Conservation (phyloP, 2,888 invertebrate genomes). For the Chrysolina americana region DNA sequence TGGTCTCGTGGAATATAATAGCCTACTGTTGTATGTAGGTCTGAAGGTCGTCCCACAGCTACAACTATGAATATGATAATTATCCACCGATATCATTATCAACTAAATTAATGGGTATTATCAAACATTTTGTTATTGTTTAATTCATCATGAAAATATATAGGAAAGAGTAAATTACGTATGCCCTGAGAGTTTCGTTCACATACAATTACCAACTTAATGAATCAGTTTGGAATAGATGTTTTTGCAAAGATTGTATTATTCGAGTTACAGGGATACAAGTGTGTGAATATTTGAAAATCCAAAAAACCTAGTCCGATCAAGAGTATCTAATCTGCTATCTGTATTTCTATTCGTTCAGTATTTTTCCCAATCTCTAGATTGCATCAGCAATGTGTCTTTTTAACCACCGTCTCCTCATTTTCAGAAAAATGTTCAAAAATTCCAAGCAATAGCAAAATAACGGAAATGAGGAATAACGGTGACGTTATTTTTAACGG, state of each 20-base stretch:
- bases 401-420: too few species aligned
- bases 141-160: slow-evolving; percentile 22
- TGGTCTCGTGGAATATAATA: not conserved
- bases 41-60: slow-evolving; percentile 24
- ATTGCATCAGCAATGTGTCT: too few species aligned
- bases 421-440: too few species aligned
- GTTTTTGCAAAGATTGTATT: not conserved
- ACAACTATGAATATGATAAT: slow-evolving; percentile 21
- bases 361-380: too few species aligned
- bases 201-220: not conserved
- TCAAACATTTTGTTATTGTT: slow-evolving; percentile 32
- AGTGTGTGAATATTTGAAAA: too few species aligned
- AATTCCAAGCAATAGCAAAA: too few species aligned
- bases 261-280: not conserved
- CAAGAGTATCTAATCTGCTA: too few species aligned
- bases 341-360: too few species aligned
- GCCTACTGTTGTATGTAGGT: slow-evolving; percentile 24
- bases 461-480: too few species aligned
- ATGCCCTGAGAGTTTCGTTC: not conserved
- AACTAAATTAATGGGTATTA: slow-evolving; percentile 29
- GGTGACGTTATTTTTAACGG: too few species aligned
- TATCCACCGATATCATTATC: slow-evolving; percentile 29
- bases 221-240: not conserved
- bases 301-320: too few species aligned
- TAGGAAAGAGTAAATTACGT: slow-evolving; percentile 15